Evolutionary conservation across 1,140 invertebrate species (phyloP), one percentile per base, ranked within the genome.

Genomic region (Zaprionus taronus): DNA sequence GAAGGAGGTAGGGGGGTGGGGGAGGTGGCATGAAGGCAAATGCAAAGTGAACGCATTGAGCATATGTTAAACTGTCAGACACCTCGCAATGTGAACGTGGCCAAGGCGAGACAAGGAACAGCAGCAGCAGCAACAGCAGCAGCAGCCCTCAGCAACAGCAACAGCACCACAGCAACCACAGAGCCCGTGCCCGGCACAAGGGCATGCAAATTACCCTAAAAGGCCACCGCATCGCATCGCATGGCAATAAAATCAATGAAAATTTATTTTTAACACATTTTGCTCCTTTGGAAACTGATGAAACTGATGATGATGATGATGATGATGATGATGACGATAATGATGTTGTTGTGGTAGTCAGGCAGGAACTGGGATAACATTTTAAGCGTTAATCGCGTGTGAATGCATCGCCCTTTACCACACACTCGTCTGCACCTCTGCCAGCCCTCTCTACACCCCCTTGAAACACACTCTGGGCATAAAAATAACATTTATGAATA

Each of bases 61-160:
- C 73, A 84, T 83, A 81, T 65, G 69, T 70, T 68, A 72, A 72
- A 66, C 41, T 73, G 68, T 67, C 62, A 64, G 63, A 60, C 47
- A 31, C 51, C 24, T 53, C 58, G 58, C 61, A 66, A 81, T 75
- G 83, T 82, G 56, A 72, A 85, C 82, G 82, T 86, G 79, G 70
- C 51, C 65, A 73, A 73, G 71, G 65, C 9, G 31, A 61, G 34
- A 73, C 31, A 36, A 34, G 26, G 17, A 34, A 34, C 9, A 15
- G 53, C 11, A 22, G 49, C 14, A 20, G 28, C 24, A 12, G 38
- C 22, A 24, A 0, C 26, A 28, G 26, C 17, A 67, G 5, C 17
- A n/a, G n/a, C n/a, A 55, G 24, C 20, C 12, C 20, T 1, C 7
- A 31, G 28, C 28, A 31, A 28, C 26, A 28, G 26, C 66, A 57